phyloP scores from a whole-genome alignment of 2,888 invertebrate genomes.

The Pristionchus maxplancki region DNA sequence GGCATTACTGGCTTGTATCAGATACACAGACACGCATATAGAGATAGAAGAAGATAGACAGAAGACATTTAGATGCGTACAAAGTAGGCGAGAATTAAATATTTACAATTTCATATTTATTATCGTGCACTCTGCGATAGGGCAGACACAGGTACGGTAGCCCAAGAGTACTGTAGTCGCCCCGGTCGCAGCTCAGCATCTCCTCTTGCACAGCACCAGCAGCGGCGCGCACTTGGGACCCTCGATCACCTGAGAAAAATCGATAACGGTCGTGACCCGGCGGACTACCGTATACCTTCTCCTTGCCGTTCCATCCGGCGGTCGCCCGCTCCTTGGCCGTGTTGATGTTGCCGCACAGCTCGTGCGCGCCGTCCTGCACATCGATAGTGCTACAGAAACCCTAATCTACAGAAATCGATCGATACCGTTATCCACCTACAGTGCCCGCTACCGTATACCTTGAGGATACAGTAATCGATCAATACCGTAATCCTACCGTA shows the following conservation, averaged over 20 bases:
- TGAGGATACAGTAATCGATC: no score
- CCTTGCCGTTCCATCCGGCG: slow-evolving; percentile 67
- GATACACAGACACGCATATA: no score
- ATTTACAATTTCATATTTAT: no score
- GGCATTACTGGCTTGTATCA: no score
- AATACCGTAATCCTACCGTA: neutral
- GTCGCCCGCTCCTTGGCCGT: slow-evolving; percentile 63
- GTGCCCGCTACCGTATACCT: neutral
- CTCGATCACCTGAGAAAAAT: neutral
- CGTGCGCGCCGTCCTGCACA: slow-evolving; percentile 54
- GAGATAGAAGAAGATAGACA: no score
- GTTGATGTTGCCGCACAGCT: slow-evolving; percentile 67
- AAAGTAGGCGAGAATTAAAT: no score
- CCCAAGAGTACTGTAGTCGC: no score
- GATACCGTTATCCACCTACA: neutral
- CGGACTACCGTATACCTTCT: slow-evolving; percentile 54
- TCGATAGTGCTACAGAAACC: neutral
- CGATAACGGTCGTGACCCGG: neutral
- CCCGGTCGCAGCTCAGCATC: no score
- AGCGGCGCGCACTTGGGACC: slow-evolving; percentile 10
- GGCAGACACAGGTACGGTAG: no score
- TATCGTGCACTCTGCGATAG: no score
- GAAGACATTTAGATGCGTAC: no score
- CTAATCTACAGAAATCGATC: neutral
- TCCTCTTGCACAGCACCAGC: slow-evolving; percentile 42